These are phyloP conservation scores for Cavia porcellus DNA, from an alignment of 2,113 vertebrate species.

Conservation along the genomic window DNA sequence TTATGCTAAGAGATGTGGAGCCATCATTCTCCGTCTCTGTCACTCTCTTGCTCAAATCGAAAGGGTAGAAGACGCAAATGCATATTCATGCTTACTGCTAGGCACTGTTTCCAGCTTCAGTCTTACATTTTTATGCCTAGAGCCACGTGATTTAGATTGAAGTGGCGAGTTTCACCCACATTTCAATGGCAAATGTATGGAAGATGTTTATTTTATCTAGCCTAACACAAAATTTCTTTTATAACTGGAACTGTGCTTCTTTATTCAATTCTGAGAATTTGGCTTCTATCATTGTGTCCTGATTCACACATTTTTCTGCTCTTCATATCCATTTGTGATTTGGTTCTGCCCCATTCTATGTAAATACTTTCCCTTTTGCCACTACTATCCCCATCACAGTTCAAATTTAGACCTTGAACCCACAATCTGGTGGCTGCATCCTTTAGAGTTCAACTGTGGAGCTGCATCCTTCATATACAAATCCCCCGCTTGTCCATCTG, in stretches of 20 bases:
- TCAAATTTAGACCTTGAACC: not conserved
- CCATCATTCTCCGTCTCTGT: too few species aligned
- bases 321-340: not conserved
- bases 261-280: not conserved
- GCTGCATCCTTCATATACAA: not conserved
- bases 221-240: not conserved
- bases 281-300: not conserved
- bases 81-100: not conserved
- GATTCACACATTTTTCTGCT: not conserved
- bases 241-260: not conserved
- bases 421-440: too few species aligned
- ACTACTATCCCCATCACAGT: too few species aligned
- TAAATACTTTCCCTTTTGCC: not conserved
- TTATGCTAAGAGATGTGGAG: not conserved
- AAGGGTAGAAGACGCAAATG: accelerated
- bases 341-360: not conserved
- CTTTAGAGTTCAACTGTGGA: accelerated
- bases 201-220: not conserved
- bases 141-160: not conserved
- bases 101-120: accelerated
- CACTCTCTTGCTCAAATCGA: not conserved
- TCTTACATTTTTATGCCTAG: not conserved
- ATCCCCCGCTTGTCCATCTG: not conserved
- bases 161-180: not conserved
- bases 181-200: not conserved